Base-by-base conservation (phyloP, 2,888 invertebrate species). In the Ophioninae sp. region DNA sequence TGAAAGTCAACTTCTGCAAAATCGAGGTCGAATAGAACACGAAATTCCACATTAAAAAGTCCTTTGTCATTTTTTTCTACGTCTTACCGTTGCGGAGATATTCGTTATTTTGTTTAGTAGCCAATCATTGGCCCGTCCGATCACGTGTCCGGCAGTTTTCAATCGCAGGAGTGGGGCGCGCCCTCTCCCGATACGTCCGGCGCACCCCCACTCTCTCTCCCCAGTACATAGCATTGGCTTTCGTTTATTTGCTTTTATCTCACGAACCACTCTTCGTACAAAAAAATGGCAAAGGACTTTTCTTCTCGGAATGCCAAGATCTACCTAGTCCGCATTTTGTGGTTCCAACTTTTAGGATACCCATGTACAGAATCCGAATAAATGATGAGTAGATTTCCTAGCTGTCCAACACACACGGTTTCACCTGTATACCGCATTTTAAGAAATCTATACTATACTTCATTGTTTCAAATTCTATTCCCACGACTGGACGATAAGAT, bases 401-500 rank as follows among this genome's bases (percentile, higher is more conserved):
- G 44, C 44, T 13, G 10, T 44, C 44, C 10, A 44, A 44, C 44
- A 44, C 44, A 13, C 13, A 44, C 9, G 30, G 1, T 2, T 3
- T 30, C 30, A 30, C 30, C 30, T 30, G 1, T 30, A 30, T 2
- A 30, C 30, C 3, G 3, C 30, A 30, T 30, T 30, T 30, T 3
- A 1, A 30, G 10, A 58, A 20, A 7, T 5, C 72, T 44, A 37
- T 37, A 13, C 58, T 20, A 23, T 20, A n/a, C 63, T 58, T 23
- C 30, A 23, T 44, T n/a, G 63, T n/a, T n/a, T 44, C 23, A 9
- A 22, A 64, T n/a, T 51, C n/a, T 13, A 51, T 63, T 58, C 10
- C 41, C 63, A n/a, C 39, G 71, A 37, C 23, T 51, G 51, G 30
- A 61, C n/a, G 76, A 44, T 17, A 65, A 81, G 17, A 41, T 51